A percentile compares a stretch with the other conserved stretches of the same genome.
phyloP scores from a whole-genome alignment of 2,797 vertebrate genomes.

The Peromyscus melanophrys region DNA sequence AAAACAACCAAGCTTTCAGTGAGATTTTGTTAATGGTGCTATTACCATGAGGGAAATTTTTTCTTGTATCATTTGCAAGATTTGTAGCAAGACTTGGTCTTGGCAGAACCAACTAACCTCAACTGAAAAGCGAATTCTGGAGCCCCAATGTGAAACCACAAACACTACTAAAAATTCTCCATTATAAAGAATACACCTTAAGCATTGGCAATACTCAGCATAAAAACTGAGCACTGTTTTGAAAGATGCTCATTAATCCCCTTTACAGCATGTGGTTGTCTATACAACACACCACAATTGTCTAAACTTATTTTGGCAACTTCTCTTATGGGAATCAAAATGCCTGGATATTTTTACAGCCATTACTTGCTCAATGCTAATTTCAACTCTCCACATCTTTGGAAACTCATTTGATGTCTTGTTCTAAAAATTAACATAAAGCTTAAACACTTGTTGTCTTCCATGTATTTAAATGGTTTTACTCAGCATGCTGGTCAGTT shows the following conservation, averaged over 20 bases:
- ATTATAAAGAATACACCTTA: neutral
- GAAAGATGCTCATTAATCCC: conserved; percentile 57
- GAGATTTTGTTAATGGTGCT: conserved; percentile 31
- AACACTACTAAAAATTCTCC: conserved; percentile 60
- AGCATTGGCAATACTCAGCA: conserved; percentile 25
- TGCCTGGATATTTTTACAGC: conserved; percentile 19
- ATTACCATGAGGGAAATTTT: conserved; percentile 1
- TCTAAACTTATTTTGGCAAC: conserved; percentile 56
- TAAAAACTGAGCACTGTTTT: conserved; percentile 34
- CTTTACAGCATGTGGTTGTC: conserved; percentile 25
- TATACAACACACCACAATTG: conserved; percentile 18
- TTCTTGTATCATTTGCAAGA: conserved; percentile 49
- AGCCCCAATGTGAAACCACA: conserved; percentile 40
- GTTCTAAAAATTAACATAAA: conserved; percentile 50
- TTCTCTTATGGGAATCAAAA: conserved; percentile 14
- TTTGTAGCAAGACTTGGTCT: conserved; percentile 53
- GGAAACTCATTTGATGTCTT: conserved; percentile 24
- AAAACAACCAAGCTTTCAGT: conserved; percentile 38
- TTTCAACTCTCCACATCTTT: conserved; percentile 55
- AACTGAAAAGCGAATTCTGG: conserved; percentile 61
- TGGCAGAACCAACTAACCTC: conserved; percentile 50
- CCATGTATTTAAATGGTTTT: conserved; percentile 13
- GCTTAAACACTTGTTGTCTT: conserved; percentile 4
- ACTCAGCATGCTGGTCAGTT: neutral
- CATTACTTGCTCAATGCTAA: conserved; percentile 28